Evolutionary conservation across 2,797 vertebrate genomes (phyloP).

Genomic region (Enteromius argenteus): DNA sequence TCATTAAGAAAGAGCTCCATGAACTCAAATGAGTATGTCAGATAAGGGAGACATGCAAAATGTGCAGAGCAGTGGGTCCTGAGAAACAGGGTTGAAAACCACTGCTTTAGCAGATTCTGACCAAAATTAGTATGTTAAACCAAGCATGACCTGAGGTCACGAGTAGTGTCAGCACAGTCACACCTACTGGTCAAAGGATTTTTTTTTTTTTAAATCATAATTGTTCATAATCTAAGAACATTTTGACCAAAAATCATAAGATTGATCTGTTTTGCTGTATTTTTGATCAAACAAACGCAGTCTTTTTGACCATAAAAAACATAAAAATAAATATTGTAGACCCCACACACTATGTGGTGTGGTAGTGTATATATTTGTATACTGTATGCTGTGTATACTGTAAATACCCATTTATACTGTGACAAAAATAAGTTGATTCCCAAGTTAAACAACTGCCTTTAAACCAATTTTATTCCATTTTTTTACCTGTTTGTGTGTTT

Average conservation of each 20-base stretch:
- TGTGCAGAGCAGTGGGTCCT: too few species aligned
- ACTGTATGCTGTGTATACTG: background rate
- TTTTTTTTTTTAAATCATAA: too few species aligned
- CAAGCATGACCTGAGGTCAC: background rate
- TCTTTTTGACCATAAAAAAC: background rate
- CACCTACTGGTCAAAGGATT: background rate
- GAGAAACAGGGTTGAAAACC: too few species aligned
- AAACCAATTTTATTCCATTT: background rate
- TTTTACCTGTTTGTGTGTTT: constrained; percentile 40
- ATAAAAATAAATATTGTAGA: background rate
- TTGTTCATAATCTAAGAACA: background rate
- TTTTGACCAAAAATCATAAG: background rate
- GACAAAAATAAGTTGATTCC: background rate
- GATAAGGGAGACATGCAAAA: too few species aligned
- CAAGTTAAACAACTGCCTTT: background rate
- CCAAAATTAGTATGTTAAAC: background rate
- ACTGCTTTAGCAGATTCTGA: too few species aligned
- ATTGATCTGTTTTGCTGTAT: background rate
- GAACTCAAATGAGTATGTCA: too few species aligned
- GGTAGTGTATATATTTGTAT: background rate
- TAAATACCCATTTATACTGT: background rate
- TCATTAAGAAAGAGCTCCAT: too few species aligned
- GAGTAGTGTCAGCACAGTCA: background rate
- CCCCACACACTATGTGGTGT: background rate
- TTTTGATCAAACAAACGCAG: background rate